phyloP scores from a whole-genome alignment of 1,140 invertebrate genomes.

The Psilanteris sp. region DNA sequence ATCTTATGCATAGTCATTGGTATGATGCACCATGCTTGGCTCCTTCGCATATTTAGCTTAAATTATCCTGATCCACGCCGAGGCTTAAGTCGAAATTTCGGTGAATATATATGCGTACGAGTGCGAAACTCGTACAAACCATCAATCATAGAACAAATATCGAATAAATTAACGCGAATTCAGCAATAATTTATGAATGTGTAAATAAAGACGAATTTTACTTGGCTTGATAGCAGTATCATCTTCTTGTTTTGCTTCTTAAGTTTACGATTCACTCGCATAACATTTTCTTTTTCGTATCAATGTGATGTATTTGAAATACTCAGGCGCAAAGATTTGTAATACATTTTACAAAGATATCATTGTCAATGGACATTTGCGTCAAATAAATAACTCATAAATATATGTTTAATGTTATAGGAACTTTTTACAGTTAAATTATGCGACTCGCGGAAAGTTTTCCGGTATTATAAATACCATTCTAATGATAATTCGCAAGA shows the following conservation, averaged over 20 bases:
- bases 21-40: conserved; percentile 58
- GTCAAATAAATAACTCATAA: too few species aligned
- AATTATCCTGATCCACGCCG: conserved; percentile 10
- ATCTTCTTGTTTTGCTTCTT: conserved; percentile 26
- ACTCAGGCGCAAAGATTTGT: conserved; percentile 12
- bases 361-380: conserved; percentile 7
- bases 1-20: conserved; percentile 52
- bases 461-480: too few species aligned
- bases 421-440: too few species aligned
- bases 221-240: conserved; percentile 26
- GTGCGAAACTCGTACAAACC: conserved; percentile 5
- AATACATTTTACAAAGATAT: conserved; percentile 14
- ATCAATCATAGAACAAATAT: conserved; percentile 27
- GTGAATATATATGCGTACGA: conserved; percentile 2
- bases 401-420: too few species aligned
- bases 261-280: conserved; percentile 24
- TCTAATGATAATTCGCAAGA: too few species aligned
- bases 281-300: conserved; percentile 32
- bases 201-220: conserved; percentile 2
- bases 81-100: conserved; percentile 12
- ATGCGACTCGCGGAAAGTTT: too few species aligned
- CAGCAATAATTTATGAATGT: background rate
- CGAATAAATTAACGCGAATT: conserved; percentile 12
- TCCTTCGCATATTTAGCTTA: conserved; percentile 33
- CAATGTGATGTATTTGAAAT: conserved; percentile 41